phyloP scores from a whole-genome alignment of 2,113 vertebrate species.

The Scophthalmus maximus region DNA sequence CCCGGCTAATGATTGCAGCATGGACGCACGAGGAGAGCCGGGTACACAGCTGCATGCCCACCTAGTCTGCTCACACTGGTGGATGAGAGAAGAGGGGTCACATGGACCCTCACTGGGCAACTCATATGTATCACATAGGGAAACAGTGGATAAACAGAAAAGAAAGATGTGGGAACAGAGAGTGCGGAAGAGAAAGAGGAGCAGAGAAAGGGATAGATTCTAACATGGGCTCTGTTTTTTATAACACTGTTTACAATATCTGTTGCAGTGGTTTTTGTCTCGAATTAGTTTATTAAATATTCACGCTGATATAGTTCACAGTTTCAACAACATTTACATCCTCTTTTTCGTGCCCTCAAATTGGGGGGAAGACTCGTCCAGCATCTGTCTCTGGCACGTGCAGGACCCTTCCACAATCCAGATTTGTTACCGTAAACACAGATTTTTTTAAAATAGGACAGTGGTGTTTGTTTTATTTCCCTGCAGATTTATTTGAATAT shows the following conservation, averaged over 20 bases:
- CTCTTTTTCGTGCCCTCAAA: too few species aligned
- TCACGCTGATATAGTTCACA: too few species aligned
- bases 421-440: slow-evolving; percentile 29
- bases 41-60: slow-evolving; percentile 14
- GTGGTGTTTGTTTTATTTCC: slow-evolving; percentile 22
- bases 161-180: background rate
- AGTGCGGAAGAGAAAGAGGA: slow-evolving; percentile 6
- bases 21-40: slow-evolving; percentile 37
- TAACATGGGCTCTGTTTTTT: slow-evolving; percentile 38
- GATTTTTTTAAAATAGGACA: slow-evolving; percentile 24
- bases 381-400: background rate
- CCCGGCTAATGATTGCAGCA: slow-evolving; percentile 64
- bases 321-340: too few species aligned
- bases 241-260: background rate
- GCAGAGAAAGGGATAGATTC: background rate
- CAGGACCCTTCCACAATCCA: background rate
- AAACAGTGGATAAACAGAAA: background rate
- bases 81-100: slow-evolving; percentile 40
- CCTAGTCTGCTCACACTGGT: background rate
- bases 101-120: slow-evolving; percentile 24
- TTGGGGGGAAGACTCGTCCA: too few species aligned
- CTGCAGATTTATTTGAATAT: slow-evolving; percentile 42
- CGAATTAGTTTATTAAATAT: too few species aligned
- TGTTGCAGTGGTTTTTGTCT: too few species aligned
- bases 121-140: background rate